Base-by-base conservation (phyloP, 1,140 invertebrate genomes). In the Galleria mellonella region DNA sequence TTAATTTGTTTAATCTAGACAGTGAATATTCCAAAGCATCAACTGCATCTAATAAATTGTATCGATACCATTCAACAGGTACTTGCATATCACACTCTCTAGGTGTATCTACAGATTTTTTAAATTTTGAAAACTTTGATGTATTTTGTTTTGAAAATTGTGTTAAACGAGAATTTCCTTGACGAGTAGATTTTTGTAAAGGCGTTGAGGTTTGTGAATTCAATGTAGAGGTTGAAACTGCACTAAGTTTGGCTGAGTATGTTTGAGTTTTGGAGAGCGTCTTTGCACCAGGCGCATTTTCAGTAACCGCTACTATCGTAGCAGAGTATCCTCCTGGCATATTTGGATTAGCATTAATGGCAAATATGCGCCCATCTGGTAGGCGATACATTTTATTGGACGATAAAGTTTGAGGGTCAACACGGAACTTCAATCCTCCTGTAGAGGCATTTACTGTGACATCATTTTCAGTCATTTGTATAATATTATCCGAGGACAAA, bases 291-390 rank as follows among this genome's bases (percentile, higher is more conserved):
- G 49, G 23, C 9, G 43, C 32, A 42, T 57, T 61, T 14, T 83
- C 82, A 6, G 74, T 68, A 0, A 83, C 57, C 4, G 84, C 75
- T 8, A 87, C 86, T 32, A 87, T 87, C 1, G 86, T 87, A 13
- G 86, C 86, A 3, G 86, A 87, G 58, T 86, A 87, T 4, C 86
- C 86, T 0, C 86, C 84, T 0, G 84, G 84, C 82, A 86, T 83
- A 17, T 55, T 71, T 5, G 83, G 74, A 49, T 87, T 87, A 8
- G 71, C 59, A 47, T 86, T 87, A 11, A 87, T 86, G 2, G 84
- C 82, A 51, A 87, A 87, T 37, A 87, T 72, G 9, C 86, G 71
- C 1, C 86, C 86, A 42, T 87, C 86, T 0, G 86, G 84, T 15
- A 87, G 51, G 3, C 85, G 63, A 50, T 87, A 87, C 84, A 87